phyloP scores from a whole-genome alignment of 2,888 invertebrate genomes.

The Andrena marginata region DNA sequence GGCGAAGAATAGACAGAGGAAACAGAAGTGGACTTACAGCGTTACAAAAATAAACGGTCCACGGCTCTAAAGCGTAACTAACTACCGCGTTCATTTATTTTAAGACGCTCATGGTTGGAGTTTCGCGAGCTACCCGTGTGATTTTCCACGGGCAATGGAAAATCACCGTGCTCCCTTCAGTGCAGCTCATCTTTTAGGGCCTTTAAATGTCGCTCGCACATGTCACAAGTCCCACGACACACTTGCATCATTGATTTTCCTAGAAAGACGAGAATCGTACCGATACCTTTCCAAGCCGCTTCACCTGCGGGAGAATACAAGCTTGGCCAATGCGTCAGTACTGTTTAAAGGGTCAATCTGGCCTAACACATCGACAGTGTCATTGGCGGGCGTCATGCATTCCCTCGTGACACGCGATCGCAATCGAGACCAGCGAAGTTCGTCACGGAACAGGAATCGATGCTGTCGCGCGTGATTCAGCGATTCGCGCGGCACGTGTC shows the following conservation, averaged over 20 bases:
- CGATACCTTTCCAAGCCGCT: neutral
- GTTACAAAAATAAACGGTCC: slow-evolving; percentile 29
- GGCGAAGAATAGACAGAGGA: neutral
- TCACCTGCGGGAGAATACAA: neutral
- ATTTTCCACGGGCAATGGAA: neutral
- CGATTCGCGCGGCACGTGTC: slow-evolving; percentile 1
- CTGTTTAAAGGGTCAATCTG: neutral
- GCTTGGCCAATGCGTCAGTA: neutral
- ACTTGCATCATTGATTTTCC: neutral
- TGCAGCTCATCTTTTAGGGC: neutral
- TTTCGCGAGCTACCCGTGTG: neutral
- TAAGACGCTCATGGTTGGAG: neutral
- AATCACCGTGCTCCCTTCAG: neutral
- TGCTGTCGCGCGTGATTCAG: slow-evolving; percentile 8
- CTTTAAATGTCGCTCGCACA: neutral
- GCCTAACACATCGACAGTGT: slow-evolving; percentile 11
- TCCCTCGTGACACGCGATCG: slow-evolving; percentile 12
- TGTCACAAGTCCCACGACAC: neutral
- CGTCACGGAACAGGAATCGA: slow-evolving; percentile 20
- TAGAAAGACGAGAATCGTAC: neutral
- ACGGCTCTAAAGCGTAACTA: neutral
- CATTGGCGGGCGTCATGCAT: slow-evolving; percentile 6
- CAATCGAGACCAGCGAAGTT: slow-evolving; percentile 10
- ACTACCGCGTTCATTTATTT: slow-evolving; percentile 33
- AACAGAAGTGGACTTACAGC: slow-evolving; percentile 4